Evolutionary conservation across 2,113 vertebrate species (phyloP), one percentile per base, ranked within the genome.

Genomic region (Lipophrys pholis): DNA sequence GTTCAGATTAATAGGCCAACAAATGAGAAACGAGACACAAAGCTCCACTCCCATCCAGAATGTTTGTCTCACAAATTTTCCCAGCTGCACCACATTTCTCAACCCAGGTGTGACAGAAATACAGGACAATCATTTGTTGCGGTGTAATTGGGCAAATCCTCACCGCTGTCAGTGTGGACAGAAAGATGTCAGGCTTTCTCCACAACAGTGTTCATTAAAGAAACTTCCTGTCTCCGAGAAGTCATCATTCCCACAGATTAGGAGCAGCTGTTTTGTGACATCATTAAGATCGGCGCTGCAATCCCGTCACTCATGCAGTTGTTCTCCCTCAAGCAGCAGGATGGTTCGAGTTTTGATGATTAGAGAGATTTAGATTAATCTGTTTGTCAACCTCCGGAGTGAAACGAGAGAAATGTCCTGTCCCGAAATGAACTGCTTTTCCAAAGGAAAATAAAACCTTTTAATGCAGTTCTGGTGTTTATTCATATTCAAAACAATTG

Each of bases 261-360:
- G 81, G 7, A 62, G 61, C 81, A 82, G 78, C 80, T 79, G 85
- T 65, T 80, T 57, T 60, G 7, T 60, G 16, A 45, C 85, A 62
- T 69, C 68, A 51, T 68, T 69, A 65, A 59, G 66, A 84, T 79
- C 56, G 46, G 70, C 70, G 12, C 54, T 38, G 38, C 73, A 38
- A 55, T 54, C 36, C 79, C 73, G 84, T 85, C 81, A 85, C 55
- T 85, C 68, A 81, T 61, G 51, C 36, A 62, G 73, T 82, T 39
- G 66, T 87, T 67, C 55, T 54, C 38, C 58, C 70, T 55, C 71
- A 56, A 73, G 51, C 57, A 69, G 51, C 43, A 21, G 30, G 46
- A 68, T 45, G 36, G 54, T 71, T 63, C 46, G 45, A 42, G 59
- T 51, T 11, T 74, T 70, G 9, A 64, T 52, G 58, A 68, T 77